A percentile compares a stretch with the other conserved stretches of the same genome.
Conservation (phyloP, 2,888 invertebrate genomes). For the Gari tellinella region DNA sequence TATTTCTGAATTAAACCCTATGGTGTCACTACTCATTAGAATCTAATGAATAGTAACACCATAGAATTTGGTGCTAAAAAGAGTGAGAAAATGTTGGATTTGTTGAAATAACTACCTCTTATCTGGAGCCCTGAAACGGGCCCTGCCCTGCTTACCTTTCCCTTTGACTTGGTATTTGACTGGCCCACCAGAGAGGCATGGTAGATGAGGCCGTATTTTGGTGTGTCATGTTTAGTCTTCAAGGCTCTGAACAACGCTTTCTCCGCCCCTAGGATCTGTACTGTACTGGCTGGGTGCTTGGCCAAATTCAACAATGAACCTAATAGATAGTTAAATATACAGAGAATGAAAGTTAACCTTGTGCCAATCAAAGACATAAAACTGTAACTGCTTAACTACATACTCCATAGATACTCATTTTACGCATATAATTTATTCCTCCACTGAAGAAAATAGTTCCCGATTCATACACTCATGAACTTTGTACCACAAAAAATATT, state of each 20-base stretch:
- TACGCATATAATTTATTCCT: too few species aligned
- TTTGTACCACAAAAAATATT: too few species aligned
- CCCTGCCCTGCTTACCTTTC: conserved; percentile 87
- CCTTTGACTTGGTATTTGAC: conserved; percentile 95
- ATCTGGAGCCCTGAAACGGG: too few species aligned
- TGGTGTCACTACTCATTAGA: too few species aligned
- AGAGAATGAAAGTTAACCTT: too few species aligned
- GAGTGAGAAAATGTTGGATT: too few species aligned
- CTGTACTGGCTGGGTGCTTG: conserved; percentile 98
- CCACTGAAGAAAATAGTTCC: too few species aligned
- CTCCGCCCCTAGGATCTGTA: conserved; percentile 99
- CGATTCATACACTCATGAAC: neutral
- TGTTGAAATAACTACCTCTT: too few species aligned
- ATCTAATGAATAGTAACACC: too few species aligned
- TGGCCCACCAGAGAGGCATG: conserved; percentile 97
- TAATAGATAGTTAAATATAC: conserved; percentile 74
- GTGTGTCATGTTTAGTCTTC: conserved; percentile 98
- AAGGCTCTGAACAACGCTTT: conserved; percentile 98
- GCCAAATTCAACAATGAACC: conserved; percentile 96
- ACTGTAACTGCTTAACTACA: neutral
- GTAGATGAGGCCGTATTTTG: conserved; percentile 99
- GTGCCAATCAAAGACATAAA: neutral
- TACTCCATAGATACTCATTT: too few species aligned
- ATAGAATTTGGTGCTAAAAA: too few species aligned
- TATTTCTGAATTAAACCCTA: too few species aligned